Base-by-base conservation (phyloP, 2,888 invertebrate genomes). In the Strigamia maritima region DNA sequence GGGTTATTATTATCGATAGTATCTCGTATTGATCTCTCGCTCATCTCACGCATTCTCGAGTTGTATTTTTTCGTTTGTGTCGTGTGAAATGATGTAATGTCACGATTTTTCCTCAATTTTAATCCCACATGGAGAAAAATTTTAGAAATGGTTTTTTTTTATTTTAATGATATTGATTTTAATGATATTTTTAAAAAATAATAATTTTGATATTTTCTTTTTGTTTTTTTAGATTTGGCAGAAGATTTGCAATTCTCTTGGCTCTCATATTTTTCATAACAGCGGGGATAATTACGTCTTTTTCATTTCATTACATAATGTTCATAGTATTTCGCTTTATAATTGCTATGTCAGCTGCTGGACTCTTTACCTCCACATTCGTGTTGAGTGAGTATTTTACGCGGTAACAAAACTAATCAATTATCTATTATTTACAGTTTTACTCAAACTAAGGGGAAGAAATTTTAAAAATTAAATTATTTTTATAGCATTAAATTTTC, bases 141-240 rank as follows among this genome's bases (percentile, higher is more conserved):
- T n/a, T n/a, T n/a, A n/a, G n/a, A n/a, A n/a, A n/a, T n/a, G n/a
- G n/a, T n/a, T n/a, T n/a, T n/a, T n/a, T n/a, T n/a, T n/a, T n/a
- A n/a, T n/a, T n/a, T n/a, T n/a, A n/a, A n/a, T n/a, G n/a, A n/a
- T n/a, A n/a, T n/a, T n/a, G n/a, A n/a, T n/a, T n/a, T n/a, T n/a
- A n/a, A n/a, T n/a, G n/a, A n/a, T n/a, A n/a, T n/a, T n/a, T n/a
- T n/a, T 40, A 10, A 10, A 14, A n/a, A 49, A 49, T 49, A 49
- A 49, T 49, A 6, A 6, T 26, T 28, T 28, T 7, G 31, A 2
- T 26, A n/a, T 7, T 40, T 40, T 10, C 10, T 12, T 74, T 74
- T 70, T 78, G 4, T 78, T 14, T 78, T 26, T 38, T 12, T 35
- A 78, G 78, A 78, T 78, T 35, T 78, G 78, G 78, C 16, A 28